These are phyloP conservation scores for Halictus quadricinctus DNA, from an alignment of 2,888 invertebrate species.

Conservation along the genomic window DNA sequence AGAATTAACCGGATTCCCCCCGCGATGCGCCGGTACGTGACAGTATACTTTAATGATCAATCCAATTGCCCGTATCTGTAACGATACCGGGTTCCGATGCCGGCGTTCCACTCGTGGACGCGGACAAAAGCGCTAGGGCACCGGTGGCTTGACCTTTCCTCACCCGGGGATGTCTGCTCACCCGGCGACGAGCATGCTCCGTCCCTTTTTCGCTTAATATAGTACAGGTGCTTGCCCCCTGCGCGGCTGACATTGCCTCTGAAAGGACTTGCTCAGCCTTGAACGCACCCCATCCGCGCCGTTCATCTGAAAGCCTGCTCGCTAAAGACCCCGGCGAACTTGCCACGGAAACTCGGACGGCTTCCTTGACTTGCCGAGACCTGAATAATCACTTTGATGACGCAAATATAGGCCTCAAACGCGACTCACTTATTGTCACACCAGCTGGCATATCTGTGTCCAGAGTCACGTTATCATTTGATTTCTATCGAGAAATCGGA, in stretches of 20 bases:
- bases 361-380: background rate
- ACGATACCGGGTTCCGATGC: background rate
- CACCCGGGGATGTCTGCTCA: slow-evolving; percentile 5
- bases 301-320: slow-evolving; percentile 2
- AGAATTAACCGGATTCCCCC: background rate
- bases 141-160: slow-evolving; percentile 10
- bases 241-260: slow-evolving; percentile 20
- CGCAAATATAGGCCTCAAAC: background rate
- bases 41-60: background rate
- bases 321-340: slow-evolving; percentile 2
- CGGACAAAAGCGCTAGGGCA: slow-evolving; percentile 10
- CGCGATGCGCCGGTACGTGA: background rate
- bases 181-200: slow-evolving; percentile 11
- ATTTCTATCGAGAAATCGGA: background rate
- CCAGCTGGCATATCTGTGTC: background rate
- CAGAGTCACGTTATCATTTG: background rate
- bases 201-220: slow-evolving; percentile 28
- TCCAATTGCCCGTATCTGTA: background rate
- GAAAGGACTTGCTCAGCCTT: slow-evolving; percentile 36
- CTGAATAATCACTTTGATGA: background rate
- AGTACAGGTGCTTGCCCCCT: slow-evolving; percentile 36
- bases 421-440: background rate
- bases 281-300: slow-evolving; percentile 22
- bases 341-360: background rate
- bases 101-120: background rate